Evolutionary conservation across 2,797 vertebrate species (phyloP), one percentile per base, ranked within the genome.

Genomic region (Halcyon badia): DNA sequence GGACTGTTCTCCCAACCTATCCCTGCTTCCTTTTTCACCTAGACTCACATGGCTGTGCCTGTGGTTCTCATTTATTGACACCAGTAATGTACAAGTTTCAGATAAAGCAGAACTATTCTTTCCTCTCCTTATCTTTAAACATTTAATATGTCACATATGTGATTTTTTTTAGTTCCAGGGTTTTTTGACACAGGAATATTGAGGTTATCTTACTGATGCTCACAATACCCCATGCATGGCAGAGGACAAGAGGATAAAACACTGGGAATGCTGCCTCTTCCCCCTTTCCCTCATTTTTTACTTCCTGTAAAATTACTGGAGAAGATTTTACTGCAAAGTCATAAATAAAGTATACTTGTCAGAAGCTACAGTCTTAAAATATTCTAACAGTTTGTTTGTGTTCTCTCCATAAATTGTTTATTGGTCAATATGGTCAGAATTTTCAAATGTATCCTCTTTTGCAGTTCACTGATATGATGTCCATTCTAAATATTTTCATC

Each of bases 281-380:
- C 33, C 12, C 33, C 44, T 62, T 64, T 66, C 41, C 33, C n/a
- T 39, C 17, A 64, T 61, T 71, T 94, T 92, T 69, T 62, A 78
- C 54, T 68, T 92, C 86, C 92, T 83, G 37, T 96, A 93, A 87
- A 68, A 71, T 93, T 92, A 81, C 87, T 95, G 95, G 78, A 96
- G 87, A 91, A 97, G 91, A 97, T 60, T 91, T 75, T 90, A 90
- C 96, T 96, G 93, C 96, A 92, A 28, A 94, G 61, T 98, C 96
- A 98, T 98, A 97, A 98, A 98, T 98, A 98, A 98, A 98, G 94
- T 95, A 98, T 96, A 94, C 88, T 97, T 98, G 97, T 98, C 97
- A 97, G 95, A 97, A 98, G 91, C 92, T 94, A 94, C 61, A 18
- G 87, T 96, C 97, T 97, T 97, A 97, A 97, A 91, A 98, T 96